Evolutionary conservation across 2,888 invertebrate species (phyloP).

Genomic region (Lottia gigantea): DNA sequence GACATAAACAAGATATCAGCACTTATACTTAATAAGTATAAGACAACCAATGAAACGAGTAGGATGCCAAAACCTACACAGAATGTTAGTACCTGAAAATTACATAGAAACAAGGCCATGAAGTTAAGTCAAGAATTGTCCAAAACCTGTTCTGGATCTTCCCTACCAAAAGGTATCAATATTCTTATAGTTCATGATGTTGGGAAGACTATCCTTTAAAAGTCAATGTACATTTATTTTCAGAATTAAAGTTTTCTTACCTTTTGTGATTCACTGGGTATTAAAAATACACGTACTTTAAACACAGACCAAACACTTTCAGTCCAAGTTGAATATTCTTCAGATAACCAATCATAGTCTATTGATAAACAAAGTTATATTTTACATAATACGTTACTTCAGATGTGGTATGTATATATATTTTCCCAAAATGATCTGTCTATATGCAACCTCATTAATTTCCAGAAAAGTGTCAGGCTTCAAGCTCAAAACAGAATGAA

Average conservation of each 20-base stretch:
- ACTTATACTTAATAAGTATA: conserved; percentile 36
- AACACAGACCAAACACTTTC: conserved; percentile 56
- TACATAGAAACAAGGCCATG: conserved; percentile 12
- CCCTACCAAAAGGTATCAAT: background rate
- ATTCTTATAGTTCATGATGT: too few species aligned
- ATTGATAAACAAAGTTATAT: background rate
- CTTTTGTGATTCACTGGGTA: conserved; percentile 57
- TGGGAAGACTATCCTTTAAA: too few species aligned
- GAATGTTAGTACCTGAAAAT: conserved; percentile 39
- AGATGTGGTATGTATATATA: too few species aligned
- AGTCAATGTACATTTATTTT: too few species aligned
- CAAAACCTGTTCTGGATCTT: too few species aligned
- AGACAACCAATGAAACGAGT: conserved; percentile 32
- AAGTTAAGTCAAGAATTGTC: background rate
- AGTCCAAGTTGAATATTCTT: conserved; percentile 62
- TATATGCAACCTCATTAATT: too few species aligned
- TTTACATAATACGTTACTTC: too few species aligned
- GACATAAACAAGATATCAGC: conserved; percentile 33
- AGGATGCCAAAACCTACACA: conserved; percentile 35
- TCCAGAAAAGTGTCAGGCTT: background rate
- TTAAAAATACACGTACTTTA: conserved; percentile 50
- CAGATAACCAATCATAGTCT: conserved; percentile 53
- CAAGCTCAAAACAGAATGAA: background rate
- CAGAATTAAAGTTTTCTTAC: conserved; percentile 39
- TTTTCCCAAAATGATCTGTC: too few species aligned